Conservation (phyloP, 2,113 vertebrate genomes). For the Zapornia atra region DNA sequence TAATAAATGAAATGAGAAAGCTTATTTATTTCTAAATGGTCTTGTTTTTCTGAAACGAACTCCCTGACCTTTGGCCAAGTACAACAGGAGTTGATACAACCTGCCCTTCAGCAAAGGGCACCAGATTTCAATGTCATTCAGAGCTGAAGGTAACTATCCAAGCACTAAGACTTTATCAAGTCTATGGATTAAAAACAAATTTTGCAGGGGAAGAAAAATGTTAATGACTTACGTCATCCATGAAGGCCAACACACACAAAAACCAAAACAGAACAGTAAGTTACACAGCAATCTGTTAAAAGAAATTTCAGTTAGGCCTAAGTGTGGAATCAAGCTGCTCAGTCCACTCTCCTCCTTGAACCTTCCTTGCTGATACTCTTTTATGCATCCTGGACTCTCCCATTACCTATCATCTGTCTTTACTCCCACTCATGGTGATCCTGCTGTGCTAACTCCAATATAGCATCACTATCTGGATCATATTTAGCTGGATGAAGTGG, state of each 20-base stretch:
- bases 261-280: conserved; percentile 39
- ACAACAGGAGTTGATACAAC: neutral
- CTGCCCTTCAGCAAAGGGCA: neutral
- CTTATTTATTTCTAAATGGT: neutral
- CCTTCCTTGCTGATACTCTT: neutral
- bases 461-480: neutral
- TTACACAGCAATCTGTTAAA: neutral
- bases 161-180: neutral
- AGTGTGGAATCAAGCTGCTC: neutral
- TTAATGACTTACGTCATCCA: conserved; percentile 13
- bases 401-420: neutral
- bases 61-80: neutral
- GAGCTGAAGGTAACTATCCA: neutral
- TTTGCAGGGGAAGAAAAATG: neutral
- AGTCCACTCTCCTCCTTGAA: neutral
- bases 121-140: neutral
- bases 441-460: neutral
- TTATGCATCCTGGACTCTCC: neutral
- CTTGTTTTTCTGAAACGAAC: neutral
- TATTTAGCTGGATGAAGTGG: neutral
- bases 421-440: neutral
- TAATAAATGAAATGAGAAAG: neutral
- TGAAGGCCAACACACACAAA: conserved; percentile 2
- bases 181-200: neutral
- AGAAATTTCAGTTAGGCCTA: neutral